Evolutionary conservation across 2,797 vertebrate species (phyloP), one percentile per base, ranked within the genome.

Genomic region (Trachurus trachurus): DNA sequence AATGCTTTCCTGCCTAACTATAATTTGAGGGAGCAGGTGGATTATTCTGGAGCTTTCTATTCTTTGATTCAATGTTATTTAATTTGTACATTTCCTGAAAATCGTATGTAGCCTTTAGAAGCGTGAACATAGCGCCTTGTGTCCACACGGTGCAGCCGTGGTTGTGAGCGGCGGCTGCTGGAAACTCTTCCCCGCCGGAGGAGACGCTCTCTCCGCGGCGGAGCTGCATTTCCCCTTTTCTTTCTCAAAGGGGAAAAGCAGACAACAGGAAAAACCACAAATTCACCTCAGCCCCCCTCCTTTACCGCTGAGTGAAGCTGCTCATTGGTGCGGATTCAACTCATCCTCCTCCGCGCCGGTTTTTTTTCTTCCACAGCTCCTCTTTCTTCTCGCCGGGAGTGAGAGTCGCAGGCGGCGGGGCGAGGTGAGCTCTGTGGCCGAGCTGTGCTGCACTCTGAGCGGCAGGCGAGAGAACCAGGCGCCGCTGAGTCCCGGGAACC

Each of bases 231-330:
- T 92, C 90, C 90, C 88, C 80, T 67, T 59, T 59, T 34, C 59
- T 26, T 26, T 26, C 26, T 26, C 26, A 58, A 69, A 82, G 87
- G 93, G 93, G 93, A 93, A 94, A 76, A 93, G 92, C 92, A 94
- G 92, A 73, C 63, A 13, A n/a, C 45, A 74, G 74, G 31, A 34
- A 80, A 83, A 82, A 71, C 0, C 73, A 15, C 42, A 9, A 9
- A n/a, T 52, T 58, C 9, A 29, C 53, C 29, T 8, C 37, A 1
- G 13, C 44, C 39, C 21, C 31, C 31, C 31, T 0, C 31, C 31
- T 13, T 31, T 34, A 0, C 59, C 15, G 49, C 49, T 11, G 12
- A 45, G 39, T 56, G 11, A 19, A 17, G 0, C 2, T 9, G 26
- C 29, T 58, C 39, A 6, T n/a, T 5, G 6, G 19, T 5, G 34